A percentile compares a stretch with the other conserved stretches of the same genome.
These are phyloP conservation scores for Strigamia maritima DNA, from an alignment of 2,888 invertebrate genomes.

Conservation along the genomic window DNA sequence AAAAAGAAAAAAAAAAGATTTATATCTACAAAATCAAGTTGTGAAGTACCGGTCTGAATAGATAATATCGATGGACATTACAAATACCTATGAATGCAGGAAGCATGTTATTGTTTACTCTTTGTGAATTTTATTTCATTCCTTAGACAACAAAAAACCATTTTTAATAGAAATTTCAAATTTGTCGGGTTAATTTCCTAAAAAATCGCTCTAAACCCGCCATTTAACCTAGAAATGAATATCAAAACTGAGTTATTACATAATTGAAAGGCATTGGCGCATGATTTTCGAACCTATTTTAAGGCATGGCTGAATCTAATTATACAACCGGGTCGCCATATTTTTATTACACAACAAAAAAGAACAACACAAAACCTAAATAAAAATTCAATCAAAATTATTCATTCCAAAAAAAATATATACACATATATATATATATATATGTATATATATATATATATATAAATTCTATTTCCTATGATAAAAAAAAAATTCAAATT, in stretches of 20 bases:
- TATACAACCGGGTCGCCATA: background rate
- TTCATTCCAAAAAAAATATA: too few species aligned
- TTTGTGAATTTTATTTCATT: background rate
- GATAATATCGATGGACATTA: too few species aligned
- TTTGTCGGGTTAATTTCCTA: background rate
- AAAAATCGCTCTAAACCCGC: too few species aligned
- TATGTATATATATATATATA: too few species aligned
- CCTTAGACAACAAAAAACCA: background rate
- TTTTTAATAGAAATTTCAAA: background rate
- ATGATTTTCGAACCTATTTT: background rate
- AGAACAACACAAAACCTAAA: background rate
- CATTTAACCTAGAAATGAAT: constrained; percentile 1
- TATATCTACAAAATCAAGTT: too few species aligned
- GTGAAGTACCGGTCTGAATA: too few species aligned
- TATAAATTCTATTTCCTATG: background rate
- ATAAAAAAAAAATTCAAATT: background rate
- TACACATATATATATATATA: too few species aligned
- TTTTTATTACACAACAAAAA: background rate
- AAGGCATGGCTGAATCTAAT: background rate
- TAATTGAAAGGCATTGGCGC: background rate
- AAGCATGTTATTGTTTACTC: too few species aligned
- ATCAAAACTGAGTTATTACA: constrained; percentile 4
- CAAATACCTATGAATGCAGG: too few species aligned
- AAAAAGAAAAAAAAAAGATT: too few species aligned
- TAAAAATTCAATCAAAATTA: background rate